Evolutionary conservation across 2,888 invertebrate genomes (phyloP).

Genomic region (Tinea pellionella): DNA sequence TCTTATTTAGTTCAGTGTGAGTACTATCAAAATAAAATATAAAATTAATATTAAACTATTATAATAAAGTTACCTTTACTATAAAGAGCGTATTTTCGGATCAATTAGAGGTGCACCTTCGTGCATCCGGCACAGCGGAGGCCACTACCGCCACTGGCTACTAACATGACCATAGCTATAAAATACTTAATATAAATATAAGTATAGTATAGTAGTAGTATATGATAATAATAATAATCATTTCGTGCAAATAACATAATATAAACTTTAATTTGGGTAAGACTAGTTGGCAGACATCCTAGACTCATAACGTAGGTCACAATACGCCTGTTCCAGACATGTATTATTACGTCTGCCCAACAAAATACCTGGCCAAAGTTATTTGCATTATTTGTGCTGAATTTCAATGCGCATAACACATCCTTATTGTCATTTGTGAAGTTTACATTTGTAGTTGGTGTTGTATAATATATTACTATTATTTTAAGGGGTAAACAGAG

Average conservation of each 20-base stretch:
- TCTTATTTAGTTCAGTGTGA: too few relatives aligned
- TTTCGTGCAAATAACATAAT: not conserved
- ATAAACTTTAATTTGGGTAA: not conserved
- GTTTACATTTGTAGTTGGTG: not conserved
- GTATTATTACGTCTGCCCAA: not conserved
- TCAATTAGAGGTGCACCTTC: too few relatives aligned
- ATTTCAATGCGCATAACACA: not conserved
- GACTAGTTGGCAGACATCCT: not conserved
- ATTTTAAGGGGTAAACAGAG: too few relatives aligned
- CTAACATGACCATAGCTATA: too few relatives aligned
- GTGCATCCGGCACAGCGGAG: too few relatives aligned
- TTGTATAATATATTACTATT: not conserved
- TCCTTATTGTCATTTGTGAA: not conserved
- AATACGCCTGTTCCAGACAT: not conserved
- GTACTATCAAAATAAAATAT: too few relatives aligned
- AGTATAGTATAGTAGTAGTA: not conserved
- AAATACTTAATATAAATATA: not conserved
- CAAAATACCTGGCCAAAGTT: not conserved
- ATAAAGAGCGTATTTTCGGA: too few relatives aligned
- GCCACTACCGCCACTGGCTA: too few relatives aligned
- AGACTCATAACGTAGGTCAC: slow-evolving; percentile 9
- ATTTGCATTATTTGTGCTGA: not conserved
- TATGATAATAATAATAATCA: too few relatives aligned
- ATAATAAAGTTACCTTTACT: too few relatives aligned
- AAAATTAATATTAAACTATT: too few relatives aligned